Conservation (phyloP, 2,797 vertebrate genomes). For the Pyrocephalus nanus region DNA sequence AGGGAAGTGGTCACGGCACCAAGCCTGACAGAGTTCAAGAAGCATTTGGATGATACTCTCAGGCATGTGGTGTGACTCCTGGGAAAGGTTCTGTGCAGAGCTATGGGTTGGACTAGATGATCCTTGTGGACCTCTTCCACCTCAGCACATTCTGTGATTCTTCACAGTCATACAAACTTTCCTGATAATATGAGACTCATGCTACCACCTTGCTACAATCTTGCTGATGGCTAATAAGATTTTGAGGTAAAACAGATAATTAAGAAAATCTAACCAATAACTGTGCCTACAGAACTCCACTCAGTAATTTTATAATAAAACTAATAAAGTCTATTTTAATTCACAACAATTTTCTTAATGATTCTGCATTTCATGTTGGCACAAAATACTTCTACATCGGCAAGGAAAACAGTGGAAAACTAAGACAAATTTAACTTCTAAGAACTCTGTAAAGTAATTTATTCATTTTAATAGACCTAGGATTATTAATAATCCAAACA, state of each 20-base stretch:
- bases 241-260: neutral
- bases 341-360: neutral
- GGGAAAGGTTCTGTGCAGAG: neutral
- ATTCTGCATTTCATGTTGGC: neutral
- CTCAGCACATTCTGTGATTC: neutral
- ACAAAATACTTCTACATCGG: neutral
- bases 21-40: neutral
- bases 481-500: neutral
- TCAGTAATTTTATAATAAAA: neutral
- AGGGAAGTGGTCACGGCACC: neutral
- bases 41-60: neutral
- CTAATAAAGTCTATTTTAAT: neutral
- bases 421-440: neutral
- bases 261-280: neutral
- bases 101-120: neutral
- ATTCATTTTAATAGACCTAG: neutral
- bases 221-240: neutral
- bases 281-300: neutral
- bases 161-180: neutral
- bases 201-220: neutral
- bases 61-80: neutral
- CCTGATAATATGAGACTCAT: accelerated
- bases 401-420: neutral
- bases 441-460: neutral
- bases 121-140: neutral